Evolutionary conservation across 2,888 invertebrate species (phyloP), one percentile per base, ranked within the genome.

Genomic region (Gastracanthus pulcherrimus): DNA sequence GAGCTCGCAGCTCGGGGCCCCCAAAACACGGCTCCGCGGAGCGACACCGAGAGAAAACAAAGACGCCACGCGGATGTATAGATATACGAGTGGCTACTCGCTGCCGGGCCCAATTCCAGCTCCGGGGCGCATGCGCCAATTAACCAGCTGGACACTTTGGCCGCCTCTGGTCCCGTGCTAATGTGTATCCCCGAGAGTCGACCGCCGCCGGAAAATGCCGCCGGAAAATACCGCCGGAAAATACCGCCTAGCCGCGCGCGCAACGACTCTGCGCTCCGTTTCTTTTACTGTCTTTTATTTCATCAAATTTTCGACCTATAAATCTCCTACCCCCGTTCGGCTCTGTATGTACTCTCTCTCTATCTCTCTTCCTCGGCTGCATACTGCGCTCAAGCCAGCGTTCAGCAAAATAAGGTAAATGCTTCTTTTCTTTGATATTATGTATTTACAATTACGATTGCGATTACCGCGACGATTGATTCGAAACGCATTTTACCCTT

Each of bases 101-200:
- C n/a, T n/a, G 31, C 41, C 48, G 77, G 72, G 67, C 31, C 84
- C 36, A 62, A 62, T 62, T 62, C 34, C 31, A 26, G 6, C 36
- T 62, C 16, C n/a, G 88, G 86, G 88, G 89, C 89, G 69, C 58
- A 36, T 67, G 34, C 67, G 55, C 77, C 77, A 77, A 77, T 77
- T 77, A 77, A 77, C 76, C 76, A 67, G 76, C n/a, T n/a, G n/a
- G n/a, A n/a, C n/a, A n/a, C n/a, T n/a, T n/a, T n/a, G n/a, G n/a
- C n/a, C n/a, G n/a, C n/a, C n/a, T n/a, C n/a, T n/a, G n/a, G n/a
- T n/a, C n/a, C n/a, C n/a, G n/a, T n/a, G n/a, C n/a, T n/a, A n/a
- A n/a, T n/a, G n/a, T n/a, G n/a, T n/a, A n/a, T n/a, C n/a, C n/a
- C n/a, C n/a, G n/a, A n/a, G n/a, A n/a, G 64, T 29, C 58, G 23